Evolutionary conservation across 2,888 invertebrate species (phyloP), one percentile per base, ranked within the genome.

Genomic region (Microplitis deprimator): DNA sequence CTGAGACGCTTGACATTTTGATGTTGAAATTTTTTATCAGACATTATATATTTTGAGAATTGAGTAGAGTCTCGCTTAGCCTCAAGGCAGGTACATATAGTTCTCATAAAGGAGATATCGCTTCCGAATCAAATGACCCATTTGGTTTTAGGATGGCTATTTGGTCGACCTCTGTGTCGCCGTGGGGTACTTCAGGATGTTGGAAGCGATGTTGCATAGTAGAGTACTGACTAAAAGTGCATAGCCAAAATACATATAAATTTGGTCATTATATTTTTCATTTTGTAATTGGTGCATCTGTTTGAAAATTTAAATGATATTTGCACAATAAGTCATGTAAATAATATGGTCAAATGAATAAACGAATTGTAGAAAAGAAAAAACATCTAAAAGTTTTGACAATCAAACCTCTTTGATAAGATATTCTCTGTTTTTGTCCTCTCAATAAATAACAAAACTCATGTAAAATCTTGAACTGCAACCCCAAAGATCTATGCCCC

Each of bases 101-200:
- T 84, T 86, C 87, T 86, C 85, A 88, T 85, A 87, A 87, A 87
- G 85, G 87, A 85, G 89, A 89, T 89, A 89, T 89, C 89, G 87
- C 85, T 85, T 86, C 84, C 85, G 85, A 89, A 89, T 89, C 89
- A 89, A 89, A 89, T 88, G 89, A 88, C 87, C 89, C 89, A 89
- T 89, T 89, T 84, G 82, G 86, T 86, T 89, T 89, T 89, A 89
- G 85, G 87, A 81, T 79, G 85, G 84, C 84, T 87, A 88, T 88
- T 88, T 84, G 85, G 84, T 82, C 85, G 87, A 87, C 87, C 85
- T 88, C 86, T 86, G 86, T 87, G 86, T 83, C 86, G 86, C 88
- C 84, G 84, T 83, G 84, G 85, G 79, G 77, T 78, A 77, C 75
- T 79, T 80, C 59, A 67, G 73, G 59, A 67, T 73, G 65, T 16